Evolutionary conservation across 2,797 vertebrate species (phyloP).

Genomic region (Centropyge bicolor): DNA sequence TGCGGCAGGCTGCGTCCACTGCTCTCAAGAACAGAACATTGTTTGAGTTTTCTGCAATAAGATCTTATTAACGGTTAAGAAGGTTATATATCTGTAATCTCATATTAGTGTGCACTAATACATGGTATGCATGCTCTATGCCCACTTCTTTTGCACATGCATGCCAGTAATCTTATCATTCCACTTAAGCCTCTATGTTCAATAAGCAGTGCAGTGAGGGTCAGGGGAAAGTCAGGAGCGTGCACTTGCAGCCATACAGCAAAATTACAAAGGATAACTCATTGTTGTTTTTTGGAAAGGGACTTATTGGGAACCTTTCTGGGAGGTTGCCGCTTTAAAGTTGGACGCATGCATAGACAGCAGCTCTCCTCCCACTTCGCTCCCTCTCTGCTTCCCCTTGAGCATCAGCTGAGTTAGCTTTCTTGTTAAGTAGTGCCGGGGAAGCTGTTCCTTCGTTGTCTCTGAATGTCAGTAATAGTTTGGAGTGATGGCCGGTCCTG

Average conservation of each 20-base stretch:
- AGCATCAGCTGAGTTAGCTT: constrained; percentile 70
- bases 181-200: constrained; percentile 48
- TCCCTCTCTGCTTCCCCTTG: constrained; percentile 27
- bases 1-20: constrained; percentile 34
- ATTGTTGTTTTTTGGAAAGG: constrained; percentile 61
- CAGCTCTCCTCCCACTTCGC: constrained; percentile 21
- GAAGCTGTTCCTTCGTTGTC: constrained; percentile 57
- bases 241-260: constrained; percentile 7
- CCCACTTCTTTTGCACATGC: constrained; percentile 37
- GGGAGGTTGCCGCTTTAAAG: constrained; percentile 61
- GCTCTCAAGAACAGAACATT: constrained; percentile 43
- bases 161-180: constrained; percentile 42
- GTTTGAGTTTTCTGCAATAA: constrained; percentile 40
- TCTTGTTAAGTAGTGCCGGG: constrained; percentile 59
- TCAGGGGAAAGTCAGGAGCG: constrained; percentile 68
- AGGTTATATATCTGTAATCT: constrained; percentile 49
- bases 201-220: constrained; percentile 41
- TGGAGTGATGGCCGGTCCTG: constrained; percentile 48
- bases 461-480: constrained; percentile 63
- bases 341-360: constrained; percentile 15
- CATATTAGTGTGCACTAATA: constrained; percentile 22
- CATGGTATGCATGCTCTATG: neutral
- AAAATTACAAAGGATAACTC: constrained; percentile 65
- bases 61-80: constrained; percentile 47
- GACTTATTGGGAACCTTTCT: constrained; percentile 64